Conservation (phyloP, 37 sponge, comb jelly and placozoan genomes). For the Theonella swinhoei region DNA sequence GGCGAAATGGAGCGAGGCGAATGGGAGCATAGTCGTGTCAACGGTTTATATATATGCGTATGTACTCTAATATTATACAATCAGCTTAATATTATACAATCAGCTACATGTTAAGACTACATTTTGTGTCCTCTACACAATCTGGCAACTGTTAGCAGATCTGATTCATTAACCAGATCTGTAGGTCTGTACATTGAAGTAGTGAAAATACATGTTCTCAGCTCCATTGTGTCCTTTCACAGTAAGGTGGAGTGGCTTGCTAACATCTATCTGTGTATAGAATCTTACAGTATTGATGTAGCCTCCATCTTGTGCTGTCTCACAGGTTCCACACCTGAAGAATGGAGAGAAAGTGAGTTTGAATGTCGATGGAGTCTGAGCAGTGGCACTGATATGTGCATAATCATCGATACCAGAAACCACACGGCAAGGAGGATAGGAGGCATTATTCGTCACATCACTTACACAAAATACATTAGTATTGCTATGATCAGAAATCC, state of each 20-base stretch:
- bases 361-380: not conserved
- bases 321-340: not conserved
- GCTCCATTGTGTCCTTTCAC: not conserved
- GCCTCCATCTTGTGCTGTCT: not conserved
- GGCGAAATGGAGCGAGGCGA: no score
- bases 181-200: not conserved
- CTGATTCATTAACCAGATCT: no score
- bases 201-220: not conserved
- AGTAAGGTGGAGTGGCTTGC: not conserved
- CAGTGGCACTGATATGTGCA: not conserved
- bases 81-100: no score
- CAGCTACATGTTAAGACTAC: no score
- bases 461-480: not conserved
- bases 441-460: not conserved
- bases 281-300: conserved; percentile 10
- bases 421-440: not conserved
- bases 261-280: conserved; percentile 10
- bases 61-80: no score
- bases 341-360: not conserved
- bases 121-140: no score
- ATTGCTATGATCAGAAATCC: not conserved
- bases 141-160: no score
- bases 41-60: no score
- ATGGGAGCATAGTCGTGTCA: no score
- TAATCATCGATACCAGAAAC: not conserved